A percentile compares a stretch with the other conserved stretches of the same genome.
Evolutionary conservation across 2,113 vertebrate species (phyloP).

Genomic region (Dicrurus megarhynchus): DNA sequence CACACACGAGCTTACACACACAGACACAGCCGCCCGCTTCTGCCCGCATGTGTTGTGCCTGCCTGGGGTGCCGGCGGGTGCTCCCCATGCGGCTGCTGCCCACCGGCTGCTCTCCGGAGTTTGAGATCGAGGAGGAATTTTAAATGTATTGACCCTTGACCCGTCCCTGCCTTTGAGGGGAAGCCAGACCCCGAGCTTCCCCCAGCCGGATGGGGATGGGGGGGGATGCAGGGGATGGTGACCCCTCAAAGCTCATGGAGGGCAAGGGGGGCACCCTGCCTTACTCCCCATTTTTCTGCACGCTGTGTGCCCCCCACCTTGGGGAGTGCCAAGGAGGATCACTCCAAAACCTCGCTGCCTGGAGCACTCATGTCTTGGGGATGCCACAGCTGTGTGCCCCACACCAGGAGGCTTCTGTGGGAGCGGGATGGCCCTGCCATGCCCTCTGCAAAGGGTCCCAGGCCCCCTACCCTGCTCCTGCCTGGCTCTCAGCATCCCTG

Average conservation of each 20-base stretch:
- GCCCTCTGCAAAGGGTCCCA: not conserved
- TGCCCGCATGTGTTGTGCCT: not conserved
- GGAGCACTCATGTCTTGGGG: not conserved
- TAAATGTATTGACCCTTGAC: slow-evolving; percentile 56
- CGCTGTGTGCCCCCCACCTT: rapidly evolving
- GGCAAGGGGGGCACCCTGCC: not conserved
- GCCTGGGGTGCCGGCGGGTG: rapidly evolving
- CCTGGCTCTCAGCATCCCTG: not conserved
- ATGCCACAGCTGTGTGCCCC: not conserved
- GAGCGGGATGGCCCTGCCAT: not conserved
- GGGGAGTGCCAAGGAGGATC: rapidly evolving
- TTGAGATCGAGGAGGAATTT: slow-evolving; percentile 35
- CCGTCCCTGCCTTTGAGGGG: not conserved
- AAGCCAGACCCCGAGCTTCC: slow-evolving; percentile 8
- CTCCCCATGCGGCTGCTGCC: not conserved
- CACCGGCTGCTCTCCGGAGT: rapidly evolving
- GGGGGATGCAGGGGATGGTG: not conserved
- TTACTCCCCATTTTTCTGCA: not conserved
- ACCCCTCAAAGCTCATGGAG: rapidly evolving
- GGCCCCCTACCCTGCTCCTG: not conserved
- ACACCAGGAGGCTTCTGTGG: not conserved
- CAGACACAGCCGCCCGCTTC: rapidly evolving
- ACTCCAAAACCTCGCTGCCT: not conserved
- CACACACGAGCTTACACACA: rapidly evolving
- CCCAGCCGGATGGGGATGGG: not conserved